Evolutionary conservation across 1,140 invertebrate species (phyloP).

Genomic region (Nomia melanderi): DNA sequence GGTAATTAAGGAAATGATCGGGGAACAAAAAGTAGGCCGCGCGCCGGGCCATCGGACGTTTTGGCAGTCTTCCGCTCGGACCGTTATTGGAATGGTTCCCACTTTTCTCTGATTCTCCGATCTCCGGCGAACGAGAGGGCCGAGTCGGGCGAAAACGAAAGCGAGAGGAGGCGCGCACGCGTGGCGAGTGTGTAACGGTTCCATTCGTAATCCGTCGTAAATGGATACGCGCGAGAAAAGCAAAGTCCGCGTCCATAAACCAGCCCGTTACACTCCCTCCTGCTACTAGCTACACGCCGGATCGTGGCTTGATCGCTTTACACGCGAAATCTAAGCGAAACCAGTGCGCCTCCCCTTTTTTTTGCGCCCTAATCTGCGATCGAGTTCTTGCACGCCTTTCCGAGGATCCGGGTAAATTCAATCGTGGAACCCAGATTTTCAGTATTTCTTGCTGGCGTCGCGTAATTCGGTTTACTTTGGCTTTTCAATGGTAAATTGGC

Average conservation of each 20-base stretch:
- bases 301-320: constrained; percentile 2
- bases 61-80: constrained; percentile 1
- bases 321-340: constrained; percentile 9
- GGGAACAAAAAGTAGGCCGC: constrained; percentile 21
- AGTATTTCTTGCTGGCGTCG: no score
- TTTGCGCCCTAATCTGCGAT: constrained; percentile 7
- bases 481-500: no score
- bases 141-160: constrained; percentile 32
- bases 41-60: not conserved
- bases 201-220: constrained; percentile 39
- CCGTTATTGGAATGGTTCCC: constrained; percentile 26
- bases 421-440: no score
- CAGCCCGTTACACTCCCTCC: not conserved
- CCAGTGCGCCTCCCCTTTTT: not conserved
- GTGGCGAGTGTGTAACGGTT: constrained; percentile 21
- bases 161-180: not conserved
- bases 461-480: no score
- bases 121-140: not conserved
- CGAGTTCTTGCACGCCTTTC: no score
- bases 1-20: constrained; percentile 8
- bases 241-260: constrained; percentile 13
- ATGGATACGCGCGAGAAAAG: constrained; percentile 42
- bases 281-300: not conserved
- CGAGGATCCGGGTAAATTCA: no score
- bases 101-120: not conserved